phyloP scores from a whole-genome alignment of 2,888 invertebrate genomes.

The Synanthedon tipuliformis region DNA sequence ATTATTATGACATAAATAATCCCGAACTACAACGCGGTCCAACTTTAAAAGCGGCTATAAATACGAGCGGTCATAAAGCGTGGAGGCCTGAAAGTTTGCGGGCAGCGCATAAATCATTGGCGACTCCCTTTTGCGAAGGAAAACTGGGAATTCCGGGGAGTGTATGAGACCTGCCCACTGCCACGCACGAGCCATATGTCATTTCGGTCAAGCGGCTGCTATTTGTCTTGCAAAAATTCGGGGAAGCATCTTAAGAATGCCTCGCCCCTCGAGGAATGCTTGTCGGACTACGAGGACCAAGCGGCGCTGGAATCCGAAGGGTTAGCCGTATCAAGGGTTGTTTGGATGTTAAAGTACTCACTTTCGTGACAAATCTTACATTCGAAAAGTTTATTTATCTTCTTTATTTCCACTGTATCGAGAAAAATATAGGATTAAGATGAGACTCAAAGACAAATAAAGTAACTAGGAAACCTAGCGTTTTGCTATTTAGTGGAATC shows the following conservation, averaged over 20 bases:
- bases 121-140: slow-evolving; percentile 12
- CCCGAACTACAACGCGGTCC: slow-evolving; percentile 18
- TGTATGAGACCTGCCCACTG: slow-evolving; percentile 36
- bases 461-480: too few species aligned
- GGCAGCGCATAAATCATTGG: slow-evolving; percentile 28
- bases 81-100: slow-evolving; percentile 21
- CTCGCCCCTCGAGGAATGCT: slow-evolving; percentile 22
- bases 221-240: slow-evolving; percentile 67
- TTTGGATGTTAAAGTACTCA: background rate
- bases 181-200: slow-evolving; percentile 48
- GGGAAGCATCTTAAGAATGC: slow-evolving; percentile 50
- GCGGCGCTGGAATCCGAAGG: slow-evolving; percentile 22
- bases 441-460: too few species aligned
- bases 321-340: slow-evolving; percentile 8
- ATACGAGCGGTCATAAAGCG: slow-evolving; percentile 43
- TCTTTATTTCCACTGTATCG: too few species aligned
- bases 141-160: slow-evolving; percentile 41
- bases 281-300: slow-evolving; percentile 6
- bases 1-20: background rate
- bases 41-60: slow-evolving; percentile 47
- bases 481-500: too few species aligned
- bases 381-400: too few species aligned
- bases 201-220: slow-evolving; percentile 52
- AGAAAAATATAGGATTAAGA: too few species aligned
- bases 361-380: too few species aligned